Evolutionary conservation across 2,797 vertebrate genomes (phyloP).

Genomic region (Antrozous pallidus): DNA sequence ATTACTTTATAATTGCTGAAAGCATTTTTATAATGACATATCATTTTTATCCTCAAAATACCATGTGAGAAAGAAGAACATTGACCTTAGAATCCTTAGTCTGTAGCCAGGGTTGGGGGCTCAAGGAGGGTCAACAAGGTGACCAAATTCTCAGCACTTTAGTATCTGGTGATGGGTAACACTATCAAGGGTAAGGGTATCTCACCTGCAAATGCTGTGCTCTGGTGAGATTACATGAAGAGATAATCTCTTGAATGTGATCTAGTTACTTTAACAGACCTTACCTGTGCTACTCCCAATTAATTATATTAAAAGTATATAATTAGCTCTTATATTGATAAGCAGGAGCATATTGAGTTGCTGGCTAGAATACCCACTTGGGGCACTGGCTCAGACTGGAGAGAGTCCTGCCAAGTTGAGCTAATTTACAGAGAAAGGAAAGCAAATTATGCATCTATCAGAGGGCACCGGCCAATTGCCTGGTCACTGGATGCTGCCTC

Average conservation of each 20-base stretch:
- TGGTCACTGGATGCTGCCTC: conserved; percentile 75
- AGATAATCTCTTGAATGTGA: neutral
- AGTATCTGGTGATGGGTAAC: neutral
- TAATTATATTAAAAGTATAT: conserved; percentile 77
- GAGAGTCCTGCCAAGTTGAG: conserved; percentile 76
- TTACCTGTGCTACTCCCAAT: conserved; percentile 62
- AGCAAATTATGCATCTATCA: conserved; percentile 47
- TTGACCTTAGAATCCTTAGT: neutral
- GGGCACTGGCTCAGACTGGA: conserved; percentile 77
- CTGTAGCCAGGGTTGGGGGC: neutral
- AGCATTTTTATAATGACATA: neutral
- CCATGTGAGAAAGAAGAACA: neutral
- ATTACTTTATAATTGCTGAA: neutral
- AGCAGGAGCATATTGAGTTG: conserved; percentile 75
- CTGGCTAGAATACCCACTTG: conserved; percentile 71
- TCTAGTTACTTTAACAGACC: conserved; percentile 50
- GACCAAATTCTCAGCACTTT: neutral
- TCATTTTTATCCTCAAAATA: neutral
- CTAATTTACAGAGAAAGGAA: conserved; percentile 78
- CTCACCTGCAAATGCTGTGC: neutral
- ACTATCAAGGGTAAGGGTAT: neutral
- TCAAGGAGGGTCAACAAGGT: neutral
- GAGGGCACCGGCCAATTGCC: conserved; percentile 70
- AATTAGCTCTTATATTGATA: conserved; percentile 76
- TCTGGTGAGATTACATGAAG: neutral